These are phyloP conservation scores for Mnemiopsis leidyi DNA, from an alignment of 37 sponge, comb jelly and placozoan genomes.

Conservation along the genomic window DNA sequence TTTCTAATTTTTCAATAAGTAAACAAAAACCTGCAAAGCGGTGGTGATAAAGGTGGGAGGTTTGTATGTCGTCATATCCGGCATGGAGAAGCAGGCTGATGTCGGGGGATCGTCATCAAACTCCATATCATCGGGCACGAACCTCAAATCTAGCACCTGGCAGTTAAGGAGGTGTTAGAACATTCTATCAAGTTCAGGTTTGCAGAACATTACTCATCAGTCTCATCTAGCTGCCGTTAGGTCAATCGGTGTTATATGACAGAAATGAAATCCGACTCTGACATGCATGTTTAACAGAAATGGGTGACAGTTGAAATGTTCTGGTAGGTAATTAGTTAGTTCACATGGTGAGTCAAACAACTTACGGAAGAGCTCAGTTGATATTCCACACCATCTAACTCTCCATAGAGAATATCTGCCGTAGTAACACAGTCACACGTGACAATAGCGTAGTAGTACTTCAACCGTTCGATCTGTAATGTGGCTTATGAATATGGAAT, in stretches of 20 bases:
- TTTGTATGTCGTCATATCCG: slow-evolving; percentile 60
- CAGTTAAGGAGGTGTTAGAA: background rate
- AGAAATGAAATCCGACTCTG: too few species aligned
- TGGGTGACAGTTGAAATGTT: too few species aligned
- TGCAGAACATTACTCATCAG: too few species aligned
- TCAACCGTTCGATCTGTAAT: slow-evolving; percentile 41
- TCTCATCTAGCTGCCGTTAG: too few species aligned
- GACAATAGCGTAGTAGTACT: slow-evolving; percentile 63
- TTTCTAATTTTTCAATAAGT: too few species aligned
- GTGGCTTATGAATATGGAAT: too few species aligned
- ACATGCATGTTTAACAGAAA: too few species aligned
- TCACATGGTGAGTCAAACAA: too few species aligned
- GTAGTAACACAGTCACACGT: slow-evolving; percentile 8
- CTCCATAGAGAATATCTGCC: background rate
- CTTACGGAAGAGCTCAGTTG: slow-evolving; percentile 60
- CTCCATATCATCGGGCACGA: slow-evolving; percentile 45
- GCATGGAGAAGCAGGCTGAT: slow-evolving; percentile 4
- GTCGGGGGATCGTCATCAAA: slow-evolving; percentile 61
- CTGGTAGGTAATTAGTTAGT: too few species aligned
- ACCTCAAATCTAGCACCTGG: slow-evolving; percentile 49
- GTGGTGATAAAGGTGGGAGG: slow-evolving; percentile 47
- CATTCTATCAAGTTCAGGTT: background rate
- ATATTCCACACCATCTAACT: slow-evolving; percentile 55
- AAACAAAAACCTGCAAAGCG: slow-evolving; percentile 16
- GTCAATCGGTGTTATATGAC: too few species aligned